Evolutionary conservation across 1,140 invertebrate species (phyloP).

Genomic region (Pteromalus puparum): DNA sequence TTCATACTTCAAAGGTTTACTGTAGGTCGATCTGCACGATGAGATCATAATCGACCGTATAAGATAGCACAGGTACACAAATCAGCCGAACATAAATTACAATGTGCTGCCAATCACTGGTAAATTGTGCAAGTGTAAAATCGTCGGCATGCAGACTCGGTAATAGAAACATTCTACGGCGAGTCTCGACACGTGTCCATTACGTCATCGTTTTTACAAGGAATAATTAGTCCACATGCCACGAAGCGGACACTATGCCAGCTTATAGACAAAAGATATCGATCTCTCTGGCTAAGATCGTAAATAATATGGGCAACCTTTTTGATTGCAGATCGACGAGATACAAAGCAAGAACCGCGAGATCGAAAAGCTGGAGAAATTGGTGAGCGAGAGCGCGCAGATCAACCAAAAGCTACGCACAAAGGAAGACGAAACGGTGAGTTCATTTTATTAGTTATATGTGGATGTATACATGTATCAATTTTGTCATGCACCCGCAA

Average conservation of each 20-base stretch:
- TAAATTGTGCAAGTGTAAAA: slow-evolving; percentile 8
- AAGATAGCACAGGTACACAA: background rate
- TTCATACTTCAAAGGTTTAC: too few species aligned
- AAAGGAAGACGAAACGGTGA: slow-evolving; percentile 54
- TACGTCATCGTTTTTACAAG: slow-evolving; percentile 16
- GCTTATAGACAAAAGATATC: background rate
- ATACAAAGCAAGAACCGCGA: slow-evolving; percentile 59
- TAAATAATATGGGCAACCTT: background rate
- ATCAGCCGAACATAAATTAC: background rate
- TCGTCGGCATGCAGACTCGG: background rate
- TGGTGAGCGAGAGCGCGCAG: slow-evolving; percentile 42
- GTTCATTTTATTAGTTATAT: slow-evolving; percentile 36
- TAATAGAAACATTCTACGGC: background rate
- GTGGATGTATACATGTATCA: too few species aligned
- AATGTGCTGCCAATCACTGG: slow-evolving; percentile 10
- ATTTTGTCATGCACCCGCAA: too few species aligned
- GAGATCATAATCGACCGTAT: too few species aligned
- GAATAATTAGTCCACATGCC: background rate
- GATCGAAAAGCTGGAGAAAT: slow-evolving; percentile 61
- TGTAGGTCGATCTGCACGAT: too few species aligned
- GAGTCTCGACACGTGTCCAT: background rate
- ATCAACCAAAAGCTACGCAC: slow-evolving; percentile 48
- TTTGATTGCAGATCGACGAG: slow-evolving; percentile 61
- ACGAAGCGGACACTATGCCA: background rate
- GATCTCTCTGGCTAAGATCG: background rate